These are phyloP conservation scores for Sorex maritimensis DNA, from an alignment of 2,797 vertebrate genomes.

Conservation along the genomic window DNA sequence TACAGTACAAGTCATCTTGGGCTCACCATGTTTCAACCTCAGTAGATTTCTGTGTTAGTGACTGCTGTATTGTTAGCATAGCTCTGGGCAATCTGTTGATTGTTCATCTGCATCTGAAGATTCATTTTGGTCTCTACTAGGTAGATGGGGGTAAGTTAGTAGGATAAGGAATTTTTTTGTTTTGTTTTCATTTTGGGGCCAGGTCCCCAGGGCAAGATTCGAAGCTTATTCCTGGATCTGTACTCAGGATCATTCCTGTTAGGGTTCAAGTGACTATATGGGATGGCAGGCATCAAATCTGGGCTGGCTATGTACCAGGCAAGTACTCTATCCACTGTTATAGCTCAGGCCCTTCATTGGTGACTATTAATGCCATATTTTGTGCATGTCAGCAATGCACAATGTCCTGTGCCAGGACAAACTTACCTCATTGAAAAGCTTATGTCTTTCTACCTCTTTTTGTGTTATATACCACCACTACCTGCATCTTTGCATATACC, in stretches of 20 bases:
- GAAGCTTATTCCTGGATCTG: too few relatives aligned
- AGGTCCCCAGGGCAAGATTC: too few relatives aligned
- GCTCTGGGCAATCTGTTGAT: background rate
- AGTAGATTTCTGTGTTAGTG: background rate
- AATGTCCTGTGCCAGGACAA: background rate
- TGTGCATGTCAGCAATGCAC: background rate
- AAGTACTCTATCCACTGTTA: too few relatives aligned
- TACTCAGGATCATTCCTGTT: too few relatives aligned
- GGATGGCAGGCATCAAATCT: too few relatives aligned
- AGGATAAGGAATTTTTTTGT: constrained; percentile 5
- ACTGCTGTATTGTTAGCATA: rapidly evolving
- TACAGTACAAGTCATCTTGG: background rate
- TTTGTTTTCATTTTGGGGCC: background rate
- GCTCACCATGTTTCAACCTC: background rate
- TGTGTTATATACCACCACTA: background rate
- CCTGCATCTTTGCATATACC: too few relatives aligned
- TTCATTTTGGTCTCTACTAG: constrained; percentile 1
- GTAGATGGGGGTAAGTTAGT: background rate
- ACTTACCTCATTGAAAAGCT: background rate
- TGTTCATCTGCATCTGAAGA: background rate
- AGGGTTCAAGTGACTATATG: too few relatives aligned
- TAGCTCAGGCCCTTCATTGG: background rate
- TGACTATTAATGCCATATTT: background rate
- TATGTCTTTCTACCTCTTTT: background rate
- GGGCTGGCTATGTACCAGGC: too few relatives aligned